Percentiles rank a stretch among this genome's conserved stretches.
These are phyloP conservation scores for Spinus olivaceus DNA, from an alignment of 2,797 vertebrate genomes.

Conservation along the genomic window DNA sequence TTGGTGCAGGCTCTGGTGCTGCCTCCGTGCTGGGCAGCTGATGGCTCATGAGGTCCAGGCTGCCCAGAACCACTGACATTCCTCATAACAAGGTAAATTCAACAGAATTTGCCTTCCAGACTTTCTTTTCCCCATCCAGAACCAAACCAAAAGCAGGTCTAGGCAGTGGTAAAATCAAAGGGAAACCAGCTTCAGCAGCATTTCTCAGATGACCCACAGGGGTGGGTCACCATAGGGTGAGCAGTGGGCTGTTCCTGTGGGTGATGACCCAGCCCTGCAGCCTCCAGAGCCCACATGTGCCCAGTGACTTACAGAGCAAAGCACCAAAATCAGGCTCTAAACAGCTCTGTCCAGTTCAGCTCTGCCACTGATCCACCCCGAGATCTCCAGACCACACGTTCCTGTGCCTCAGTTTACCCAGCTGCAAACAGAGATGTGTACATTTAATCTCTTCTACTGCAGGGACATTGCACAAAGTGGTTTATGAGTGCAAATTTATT, in stretches of 20 bases:
- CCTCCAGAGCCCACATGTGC: neutral
- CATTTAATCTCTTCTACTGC: neutral
- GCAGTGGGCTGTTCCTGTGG: neutral
- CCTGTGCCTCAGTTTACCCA: constrained; percentile 12
- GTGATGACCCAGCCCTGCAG: neutral
- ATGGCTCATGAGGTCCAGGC: rapidly evolving
- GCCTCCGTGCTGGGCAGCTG: rapidly evolving
- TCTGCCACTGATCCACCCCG: neutral
- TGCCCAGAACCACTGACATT: neutral
- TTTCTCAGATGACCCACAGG: neutral
- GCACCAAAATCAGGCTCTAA: neutral
- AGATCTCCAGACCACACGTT: rapidly evolving
- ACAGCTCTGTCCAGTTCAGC: neutral
- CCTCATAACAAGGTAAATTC: neutral
- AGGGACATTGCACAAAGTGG: rapidly evolving
- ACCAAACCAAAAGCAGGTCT: neutral
- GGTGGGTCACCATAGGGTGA: neutral
- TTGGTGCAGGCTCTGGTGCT: rapidly evolving
- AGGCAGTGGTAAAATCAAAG: neutral
- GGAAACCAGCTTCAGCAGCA: neutral
- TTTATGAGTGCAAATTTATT: neutral
- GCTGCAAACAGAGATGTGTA: neutral
- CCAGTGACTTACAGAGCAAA: rapidly evolving
- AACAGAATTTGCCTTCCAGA: neutral
- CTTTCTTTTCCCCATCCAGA: rapidly evolving